phyloP scores from a whole-genome alignment of 2,113 vertebrate genomes.

The Syngnathus scovelli region DNA sequence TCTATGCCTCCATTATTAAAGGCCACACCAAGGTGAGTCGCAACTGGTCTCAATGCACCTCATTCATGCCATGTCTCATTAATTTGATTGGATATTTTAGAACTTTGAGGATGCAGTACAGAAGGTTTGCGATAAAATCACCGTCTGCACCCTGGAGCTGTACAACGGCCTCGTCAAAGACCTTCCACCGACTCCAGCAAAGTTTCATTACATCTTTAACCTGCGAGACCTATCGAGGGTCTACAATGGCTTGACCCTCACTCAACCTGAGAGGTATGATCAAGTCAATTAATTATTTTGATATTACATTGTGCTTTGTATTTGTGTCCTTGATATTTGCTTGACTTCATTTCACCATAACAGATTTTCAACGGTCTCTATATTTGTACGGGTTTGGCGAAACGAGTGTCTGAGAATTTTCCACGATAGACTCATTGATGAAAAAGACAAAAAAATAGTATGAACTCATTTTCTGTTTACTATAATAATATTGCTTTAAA shows the following conservation, averaged over 20 bases:
- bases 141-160: slow-evolving; percentile 80
- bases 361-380: slow-evolving; percentile 80
- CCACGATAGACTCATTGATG: slow-evolving; percentile 87
- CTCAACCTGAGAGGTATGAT: slow-evolving; percentile 79
- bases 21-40: slow-evolving; percentile 83
- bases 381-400: slow-evolving; percentile 94
- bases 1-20: slow-evolving; percentile 86
- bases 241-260: slow-evolving; percentile 83
- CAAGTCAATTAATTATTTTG: background rate
- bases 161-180: slow-evolving; percentile 82
- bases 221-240: slow-evolving; percentile 88
- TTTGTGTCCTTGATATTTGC: slow-evolving; percentile 1
- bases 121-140: slow-evolving; percentile 76
- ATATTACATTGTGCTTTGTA: background rate
- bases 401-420: slow-evolving; percentile 94
- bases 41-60: background rate
- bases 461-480: background rate
- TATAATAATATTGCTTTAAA: background rate
- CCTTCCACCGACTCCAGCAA: slow-evolving; percentile 88
- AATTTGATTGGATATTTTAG: slow-evolving; percentile 55
- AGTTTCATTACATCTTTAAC: slow-evolving; percentile 98
- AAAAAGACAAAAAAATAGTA: slow-evolving; percentile 85
- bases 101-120: slow-evolving; percentile 74
- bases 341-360: slow-evolving; percentile 10
- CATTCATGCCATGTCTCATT: background rate